A percentile compares a stretch with the other conserved stretches of the same genome.
phyloP scores from a whole-genome alignment of 2,797 vertebrate species.

The Nothura maculosa region DNA sequence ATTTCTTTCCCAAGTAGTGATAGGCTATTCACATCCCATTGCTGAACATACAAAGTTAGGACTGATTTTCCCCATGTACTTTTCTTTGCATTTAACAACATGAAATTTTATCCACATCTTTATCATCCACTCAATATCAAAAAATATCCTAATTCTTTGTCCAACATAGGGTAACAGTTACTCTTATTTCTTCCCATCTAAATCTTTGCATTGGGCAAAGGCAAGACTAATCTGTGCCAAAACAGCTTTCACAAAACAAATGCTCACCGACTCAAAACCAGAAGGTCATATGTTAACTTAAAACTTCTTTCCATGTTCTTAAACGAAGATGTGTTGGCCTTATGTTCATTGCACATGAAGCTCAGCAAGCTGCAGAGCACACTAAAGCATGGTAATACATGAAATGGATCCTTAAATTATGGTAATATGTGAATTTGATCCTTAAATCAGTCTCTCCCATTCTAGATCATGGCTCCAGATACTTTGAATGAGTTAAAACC shows the following conservation, averaged over 20 bases:
- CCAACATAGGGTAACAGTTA: background rate
- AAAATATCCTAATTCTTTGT: background rate
- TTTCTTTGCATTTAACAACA: background rate
- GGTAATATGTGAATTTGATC: background rate
- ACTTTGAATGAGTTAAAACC: background rate
- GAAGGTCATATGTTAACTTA: slow-evolving; percentile 18
- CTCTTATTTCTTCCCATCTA: background rate
- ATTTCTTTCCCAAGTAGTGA: background rate
- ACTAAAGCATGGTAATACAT: background rate
- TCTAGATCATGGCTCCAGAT: background rate
- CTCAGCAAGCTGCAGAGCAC: background rate
- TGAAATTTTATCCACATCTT: background rate
- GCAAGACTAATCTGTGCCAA: background rate
- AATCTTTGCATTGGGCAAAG: background rate
- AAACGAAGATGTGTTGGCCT: background rate
- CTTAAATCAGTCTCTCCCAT: background rate
- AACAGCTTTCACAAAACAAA: background rate
- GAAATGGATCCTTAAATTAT: background rate
- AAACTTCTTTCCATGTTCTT: background rate
- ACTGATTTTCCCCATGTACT: background rate
- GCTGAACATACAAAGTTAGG: background rate
- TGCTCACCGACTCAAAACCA: background rate
- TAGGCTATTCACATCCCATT: background rate
- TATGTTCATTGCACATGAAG: background rate
- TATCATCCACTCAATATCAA: background rate